A percentile compares a stretch with the other conserved stretches of the same genome.
phyloP scores from a whole-genome alignment of 1,140 invertebrate species.

The Saccostrea glomerata region DNA sequence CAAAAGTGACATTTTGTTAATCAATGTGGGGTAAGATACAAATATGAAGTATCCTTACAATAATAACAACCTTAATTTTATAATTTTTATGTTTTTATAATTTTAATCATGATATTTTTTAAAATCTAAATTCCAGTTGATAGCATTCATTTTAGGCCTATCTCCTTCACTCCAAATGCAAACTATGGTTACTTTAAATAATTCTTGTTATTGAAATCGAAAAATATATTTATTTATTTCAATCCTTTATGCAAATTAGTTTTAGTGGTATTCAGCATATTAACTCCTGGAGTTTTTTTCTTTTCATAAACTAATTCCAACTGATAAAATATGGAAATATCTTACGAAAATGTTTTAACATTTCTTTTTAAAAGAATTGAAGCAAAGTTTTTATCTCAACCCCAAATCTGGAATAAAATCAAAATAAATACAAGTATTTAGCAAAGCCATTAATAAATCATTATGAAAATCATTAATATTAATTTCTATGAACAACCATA shows the following conservation, averaged over 20 bases:
- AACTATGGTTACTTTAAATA: too few species aligned
- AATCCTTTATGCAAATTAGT: neutral
- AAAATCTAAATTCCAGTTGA: too few species aligned
- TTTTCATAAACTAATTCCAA: too few species aligned
- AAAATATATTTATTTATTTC: neutral
- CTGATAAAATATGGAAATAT: neutral
- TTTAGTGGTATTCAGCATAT: neutral
- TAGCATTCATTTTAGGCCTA: too few species aligned
- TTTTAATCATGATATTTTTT: too few species aligned
- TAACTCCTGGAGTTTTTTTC: too few species aligned
- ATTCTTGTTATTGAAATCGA: neutral
- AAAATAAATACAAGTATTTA: neutral
- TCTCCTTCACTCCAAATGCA: too few species aligned
- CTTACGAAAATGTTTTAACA: neutral
- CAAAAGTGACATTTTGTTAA: neutral
- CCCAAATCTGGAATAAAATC: neutral
- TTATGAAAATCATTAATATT: conserved; percentile 2
- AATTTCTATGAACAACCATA: neutral
- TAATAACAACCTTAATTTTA: too few species aligned
- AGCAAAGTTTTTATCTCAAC: neutral
- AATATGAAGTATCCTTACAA: too few species aligned
- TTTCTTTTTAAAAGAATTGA: neutral
- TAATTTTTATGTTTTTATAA: too few species aligned
- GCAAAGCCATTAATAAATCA: neutral
- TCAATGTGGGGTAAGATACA: neutral